These are phyloP conservation scores for Orientallactaga sibirica DNA, from an alignment of 2,797 vertebrate species.

Conservation along the genomic window DNA sequence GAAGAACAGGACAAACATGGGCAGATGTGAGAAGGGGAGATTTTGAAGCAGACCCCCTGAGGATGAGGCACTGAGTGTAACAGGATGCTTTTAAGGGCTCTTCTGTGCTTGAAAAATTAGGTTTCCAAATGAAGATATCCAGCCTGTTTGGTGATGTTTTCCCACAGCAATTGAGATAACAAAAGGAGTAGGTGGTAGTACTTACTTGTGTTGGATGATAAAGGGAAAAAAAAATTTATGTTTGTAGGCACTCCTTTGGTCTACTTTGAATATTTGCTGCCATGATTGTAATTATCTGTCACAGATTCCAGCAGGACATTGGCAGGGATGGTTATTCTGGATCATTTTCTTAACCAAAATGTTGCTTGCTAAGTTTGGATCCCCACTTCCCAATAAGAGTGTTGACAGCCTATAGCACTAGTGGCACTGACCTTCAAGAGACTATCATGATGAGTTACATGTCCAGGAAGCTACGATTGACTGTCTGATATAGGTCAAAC, in stretches of 20 bases:
- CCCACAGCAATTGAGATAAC: not conserved
- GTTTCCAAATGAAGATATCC: conserved; percentile 24
- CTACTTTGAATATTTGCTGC: conserved; percentile 32
- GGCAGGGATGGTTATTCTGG: conserved; percentile 3
- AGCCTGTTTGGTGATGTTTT: conserved; percentile 34
- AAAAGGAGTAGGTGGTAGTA: not conserved
- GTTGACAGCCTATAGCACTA: not conserved
- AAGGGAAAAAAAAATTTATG: not conserved
- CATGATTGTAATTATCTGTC: conserved; percentile 30
- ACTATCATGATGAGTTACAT: not conserved
- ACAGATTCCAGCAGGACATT: conserved; percentile 32
- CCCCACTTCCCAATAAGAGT: not conserved
- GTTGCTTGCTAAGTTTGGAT: conserved; percentile 13
- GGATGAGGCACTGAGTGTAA: not conserved
- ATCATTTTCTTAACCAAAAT: conserved; percentile 56
- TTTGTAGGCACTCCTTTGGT: not conserved
- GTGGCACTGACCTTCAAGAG: not conserved
- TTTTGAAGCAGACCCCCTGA: not conserved
- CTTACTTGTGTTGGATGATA: not conserved
- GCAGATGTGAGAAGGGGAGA: not conserved
- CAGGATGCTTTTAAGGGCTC: not conserved
- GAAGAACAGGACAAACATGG: not conserved
- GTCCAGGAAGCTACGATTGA: conserved; percentile 30
- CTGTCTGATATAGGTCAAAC: conserved; percentile 8
- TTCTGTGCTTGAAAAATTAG: conserved; percentile 47